phyloP scores from a whole-genome alignment of 1,140 invertebrate genomes.

The Elysia chlorotica region DNA sequence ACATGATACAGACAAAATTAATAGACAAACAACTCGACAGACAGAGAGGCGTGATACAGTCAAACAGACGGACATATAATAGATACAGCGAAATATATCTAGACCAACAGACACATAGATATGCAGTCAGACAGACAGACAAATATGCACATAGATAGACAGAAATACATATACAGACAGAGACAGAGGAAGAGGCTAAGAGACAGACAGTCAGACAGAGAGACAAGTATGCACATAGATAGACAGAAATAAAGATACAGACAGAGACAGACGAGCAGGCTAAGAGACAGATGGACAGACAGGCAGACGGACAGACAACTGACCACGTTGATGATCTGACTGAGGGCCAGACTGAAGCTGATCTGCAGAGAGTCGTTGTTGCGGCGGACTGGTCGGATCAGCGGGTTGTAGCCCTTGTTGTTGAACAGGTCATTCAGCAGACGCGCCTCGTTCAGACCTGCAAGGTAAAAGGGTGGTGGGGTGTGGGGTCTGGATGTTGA shows the following conservation, averaged over 20 bases:
- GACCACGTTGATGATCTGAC: constrained; percentile 98
- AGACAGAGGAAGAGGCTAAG: background rate
- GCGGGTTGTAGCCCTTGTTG: constrained; percentile 91
- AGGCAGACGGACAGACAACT: constrained; percentile 85
- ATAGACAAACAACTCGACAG: too few relatives aligned
- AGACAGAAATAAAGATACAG: background rate
- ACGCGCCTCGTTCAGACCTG: constrained; percentile 30
- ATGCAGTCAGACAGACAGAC: too few relatives aligned
- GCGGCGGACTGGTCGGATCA: constrained; percentile 96
- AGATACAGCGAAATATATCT: too few relatives aligned
- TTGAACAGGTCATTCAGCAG: constrained; percentile 92
- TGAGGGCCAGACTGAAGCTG: constrained; percentile 93
- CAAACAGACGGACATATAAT: too few relatives aligned
- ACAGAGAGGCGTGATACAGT: too few relatives aligned
- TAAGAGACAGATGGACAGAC: background rate
- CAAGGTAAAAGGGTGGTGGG: too few relatives aligned
- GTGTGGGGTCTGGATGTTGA: too few relatives aligned
- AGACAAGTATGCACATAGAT: too few relatives aligned
- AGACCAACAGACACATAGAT: too few relatives aligned
- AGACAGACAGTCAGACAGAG: background rate
- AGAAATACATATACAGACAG: background rate
- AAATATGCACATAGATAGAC: background rate
- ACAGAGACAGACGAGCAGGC: background rate
- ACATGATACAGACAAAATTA: too few relatives aligned
- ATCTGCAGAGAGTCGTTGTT: constrained; percentile 97